These are phyloP conservation scores for Plecturocebus donacophilus DNA, from an alignment of 2,113 vertebrate species.

Conservation along the genomic window DNA sequence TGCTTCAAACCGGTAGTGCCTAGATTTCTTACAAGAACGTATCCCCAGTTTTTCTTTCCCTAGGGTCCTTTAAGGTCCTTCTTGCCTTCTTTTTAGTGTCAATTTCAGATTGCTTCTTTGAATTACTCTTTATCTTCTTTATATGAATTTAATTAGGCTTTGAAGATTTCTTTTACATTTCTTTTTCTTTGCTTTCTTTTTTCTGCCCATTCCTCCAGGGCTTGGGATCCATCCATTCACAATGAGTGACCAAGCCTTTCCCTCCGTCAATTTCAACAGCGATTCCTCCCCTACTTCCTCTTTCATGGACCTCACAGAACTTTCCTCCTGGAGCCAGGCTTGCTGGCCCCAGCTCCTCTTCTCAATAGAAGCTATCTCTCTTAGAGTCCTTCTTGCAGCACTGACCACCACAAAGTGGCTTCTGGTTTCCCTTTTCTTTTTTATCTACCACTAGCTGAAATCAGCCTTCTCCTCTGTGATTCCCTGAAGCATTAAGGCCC, in stretches of 20 bases:
- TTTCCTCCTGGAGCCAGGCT: neutral
- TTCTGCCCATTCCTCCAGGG: neutral
- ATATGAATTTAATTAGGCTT: neutral
- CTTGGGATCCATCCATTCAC: neutral
- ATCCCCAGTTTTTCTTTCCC: neutral
- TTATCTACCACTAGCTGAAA: neutral
- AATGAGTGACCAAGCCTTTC: neutral
- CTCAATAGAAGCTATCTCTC: neutral
- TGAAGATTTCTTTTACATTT: neutral
- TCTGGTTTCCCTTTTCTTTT: neutral
- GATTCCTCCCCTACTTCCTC: neutral
- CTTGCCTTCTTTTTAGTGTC: neutral
- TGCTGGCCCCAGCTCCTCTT: neutral
- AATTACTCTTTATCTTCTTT: neutral
- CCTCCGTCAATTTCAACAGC: neutral
- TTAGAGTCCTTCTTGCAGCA: neutral
- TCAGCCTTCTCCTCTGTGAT: neutral
- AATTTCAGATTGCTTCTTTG: neutral
- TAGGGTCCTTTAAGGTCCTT: neutral
- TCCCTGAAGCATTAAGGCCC: neutral
- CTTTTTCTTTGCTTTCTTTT: neutral
- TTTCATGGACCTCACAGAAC: neutral
- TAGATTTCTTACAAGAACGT: neutral
- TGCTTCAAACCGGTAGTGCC: neutral
- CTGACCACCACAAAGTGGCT: neutral